Conservation (phyloP, 2,797 vertebrate species). For the Ispidina picta region DNA sequence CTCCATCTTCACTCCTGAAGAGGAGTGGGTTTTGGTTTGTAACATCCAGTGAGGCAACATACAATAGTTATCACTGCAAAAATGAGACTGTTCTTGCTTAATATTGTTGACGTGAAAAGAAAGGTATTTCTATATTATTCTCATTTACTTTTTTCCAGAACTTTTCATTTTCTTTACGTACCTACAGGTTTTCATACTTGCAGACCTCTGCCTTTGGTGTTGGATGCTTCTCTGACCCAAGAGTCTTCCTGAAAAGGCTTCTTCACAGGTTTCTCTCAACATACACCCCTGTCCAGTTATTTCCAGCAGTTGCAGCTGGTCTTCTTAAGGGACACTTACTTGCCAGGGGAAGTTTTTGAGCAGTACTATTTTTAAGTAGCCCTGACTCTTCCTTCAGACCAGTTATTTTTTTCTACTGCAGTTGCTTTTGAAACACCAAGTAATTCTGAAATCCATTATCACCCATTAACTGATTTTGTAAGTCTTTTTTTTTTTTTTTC, state of each 20-base stretch:
- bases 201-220: not conserved
- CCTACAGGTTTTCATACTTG: not conserved
- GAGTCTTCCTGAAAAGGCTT: not conserved
- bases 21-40: not conserved
- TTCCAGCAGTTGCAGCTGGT: not conserved
- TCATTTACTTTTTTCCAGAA: not conserved
- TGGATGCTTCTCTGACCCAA: not conserved
- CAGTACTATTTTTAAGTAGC: not conserved
- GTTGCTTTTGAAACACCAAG: rapidly evolving
- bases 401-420: not conserved
- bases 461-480: not conserved
- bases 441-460: not conserved
- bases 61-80: not conserved
- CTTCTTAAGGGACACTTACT: not conserved
- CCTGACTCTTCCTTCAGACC: not conserved
- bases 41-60: not conserved
- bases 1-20: not conserved
- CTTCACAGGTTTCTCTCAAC: not conserved
- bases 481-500: rapidly evolving
- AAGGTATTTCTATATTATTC: not conserved
- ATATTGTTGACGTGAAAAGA: not conserved
- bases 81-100: not conserved
- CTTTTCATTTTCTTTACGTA: not conserved
- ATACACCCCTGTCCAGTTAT: not conserved
- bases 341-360: not conserved